A percentile compares a stretch with the other conserved stretches of the same genome.
These are phyloP conservation scores for Meriones unguiculatus DNA, from an alignment of 2,113 vertebrate species.

Conservation along the genomic window DNA sequence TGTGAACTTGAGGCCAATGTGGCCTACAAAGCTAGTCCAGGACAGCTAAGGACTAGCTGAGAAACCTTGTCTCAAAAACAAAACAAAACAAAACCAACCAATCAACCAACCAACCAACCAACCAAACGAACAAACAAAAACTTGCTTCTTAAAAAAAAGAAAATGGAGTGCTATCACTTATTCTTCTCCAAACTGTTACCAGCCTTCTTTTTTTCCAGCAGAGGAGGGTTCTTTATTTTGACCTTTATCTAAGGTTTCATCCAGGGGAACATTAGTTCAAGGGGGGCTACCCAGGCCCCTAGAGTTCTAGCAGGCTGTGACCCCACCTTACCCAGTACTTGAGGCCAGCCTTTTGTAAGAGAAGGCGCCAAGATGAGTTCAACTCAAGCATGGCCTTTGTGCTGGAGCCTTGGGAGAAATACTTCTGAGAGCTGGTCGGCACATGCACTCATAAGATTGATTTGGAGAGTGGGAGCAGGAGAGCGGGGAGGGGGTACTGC, in stretches of 20 bases:
- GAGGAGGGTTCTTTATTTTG: not conserved
- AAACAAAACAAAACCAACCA: too few relatives aligned
- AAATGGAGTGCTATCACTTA: not conserved
- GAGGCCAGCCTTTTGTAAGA: not conserved
- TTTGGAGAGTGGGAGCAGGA: not conserved
- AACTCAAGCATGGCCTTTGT: not conserved
- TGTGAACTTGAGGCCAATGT: too few relatives aligned
- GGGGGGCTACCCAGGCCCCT: not conserved
- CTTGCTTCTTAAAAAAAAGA: not conserved
- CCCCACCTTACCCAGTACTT: not conserved
- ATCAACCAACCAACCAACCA: too few relatives aligned
- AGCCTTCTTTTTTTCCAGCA: not conserved
- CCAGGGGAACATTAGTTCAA: not conserved
- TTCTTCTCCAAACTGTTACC: not conserved
- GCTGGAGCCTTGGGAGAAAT: not conserved
- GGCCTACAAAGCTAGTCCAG: too few relatives aligned
- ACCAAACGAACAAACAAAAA: too few relatives aligned
- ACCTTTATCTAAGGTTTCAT: not conserved
- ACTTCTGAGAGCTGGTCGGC: constrained; percentile 9
- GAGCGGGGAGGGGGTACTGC: not conserved
- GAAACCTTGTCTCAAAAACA: not conserved
- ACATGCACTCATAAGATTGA: not conserved
- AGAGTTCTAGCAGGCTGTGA: not conserved
- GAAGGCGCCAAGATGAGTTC: not conserved
- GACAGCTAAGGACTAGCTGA: too few relatives aligned